Evolutionary conservation across 1,140 invertebrate genomes (phyloP).

Genomic region (Ooceraea biroi): DNA sequence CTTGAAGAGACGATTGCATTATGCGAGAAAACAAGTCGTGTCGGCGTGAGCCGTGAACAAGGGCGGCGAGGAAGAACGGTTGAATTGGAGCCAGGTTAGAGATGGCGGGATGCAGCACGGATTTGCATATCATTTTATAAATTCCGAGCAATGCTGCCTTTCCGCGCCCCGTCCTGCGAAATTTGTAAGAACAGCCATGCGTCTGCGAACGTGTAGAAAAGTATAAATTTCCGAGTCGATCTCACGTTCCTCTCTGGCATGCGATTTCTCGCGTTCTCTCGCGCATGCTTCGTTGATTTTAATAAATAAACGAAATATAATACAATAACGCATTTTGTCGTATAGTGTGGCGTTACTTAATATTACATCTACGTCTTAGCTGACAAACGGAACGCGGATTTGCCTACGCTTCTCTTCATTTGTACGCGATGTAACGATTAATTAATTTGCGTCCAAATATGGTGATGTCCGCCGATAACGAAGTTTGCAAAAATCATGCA

Average conservation of each 20-base stretch:
- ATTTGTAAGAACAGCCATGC: conserved; percentile 46
- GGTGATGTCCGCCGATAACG: background rate
- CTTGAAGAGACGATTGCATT: conserved; percentile 61
- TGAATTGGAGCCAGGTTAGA: conserved; percentile 42
- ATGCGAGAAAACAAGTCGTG: conserved; percentile 65
- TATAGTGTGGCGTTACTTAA: background rate
- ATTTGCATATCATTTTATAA: conserved; percentile 78
- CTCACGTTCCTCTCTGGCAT: background rate
- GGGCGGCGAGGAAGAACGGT: background rate
- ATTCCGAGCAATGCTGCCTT: conserved; percentile 68
- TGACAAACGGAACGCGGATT: background rate
- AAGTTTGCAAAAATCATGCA: background rate
- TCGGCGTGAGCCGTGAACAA: background rate
- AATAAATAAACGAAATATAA: conserved; percentile 10
- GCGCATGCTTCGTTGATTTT: background rate
- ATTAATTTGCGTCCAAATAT: background rate
- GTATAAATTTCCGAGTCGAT: background rate
- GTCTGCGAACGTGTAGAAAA: conserved; percentile 8
- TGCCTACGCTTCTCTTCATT: background rate
- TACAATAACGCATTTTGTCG: background rate
- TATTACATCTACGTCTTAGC: background rate
- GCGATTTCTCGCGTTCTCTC: background rate
- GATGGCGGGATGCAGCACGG: conserved; percentile 66
- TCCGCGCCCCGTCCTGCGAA: conserved; percentile 4
- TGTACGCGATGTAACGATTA: background rate